Evolutionary conservation across 2,797 vertebrate species (phyloP), one percentile per base, ranked within the genome.

Genomic region (Decapterus maruadsi): DNA sequence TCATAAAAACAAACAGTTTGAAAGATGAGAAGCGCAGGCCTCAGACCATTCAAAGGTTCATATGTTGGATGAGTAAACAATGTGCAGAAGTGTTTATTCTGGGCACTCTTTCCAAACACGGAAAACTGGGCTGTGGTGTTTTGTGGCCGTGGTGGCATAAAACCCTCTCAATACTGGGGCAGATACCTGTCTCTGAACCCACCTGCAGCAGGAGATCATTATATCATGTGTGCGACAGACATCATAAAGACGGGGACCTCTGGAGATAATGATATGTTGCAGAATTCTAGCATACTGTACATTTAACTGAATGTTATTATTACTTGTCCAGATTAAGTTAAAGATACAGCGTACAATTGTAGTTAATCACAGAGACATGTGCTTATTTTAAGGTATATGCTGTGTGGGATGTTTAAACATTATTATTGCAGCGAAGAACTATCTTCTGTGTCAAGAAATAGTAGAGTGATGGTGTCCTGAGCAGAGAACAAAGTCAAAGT

Each of bases 1-100:
- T 90, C 80, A 84, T 81, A 82, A 83, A 88, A 92, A 89, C 87
- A 91, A 93, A 92, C 87, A 75, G 74, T 89, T 83, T 74, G 82
- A 90, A 85, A 80, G 86, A 75, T 67, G 74, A 84, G 77, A 78
- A 59, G 68, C 38, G 48, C 61, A 20, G 26, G 71, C 53, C 72
- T 68, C 67, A 61, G 76, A 81, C 77, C 62, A 36, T 75, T 86
- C 68, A 68, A 70, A 80, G 68, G 17, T n/a, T 48, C 45, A 48
- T 48, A 48, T 48, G 65, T 61, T 40, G 69, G 63, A 86, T 76
- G 77, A 85, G 85, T 85, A 90, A 85, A 90, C 87, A 90, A 68
- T 81, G 88, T 78, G 78, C 77, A 56, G 50, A 78, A 62, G 61
- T 80, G 86, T 91, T 90, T 88, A 80, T 87, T 87, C 81, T 63